Conservation (phyloP, 2,888 invertebrate genomes). For the Drosophila villosipedis region DNA sequence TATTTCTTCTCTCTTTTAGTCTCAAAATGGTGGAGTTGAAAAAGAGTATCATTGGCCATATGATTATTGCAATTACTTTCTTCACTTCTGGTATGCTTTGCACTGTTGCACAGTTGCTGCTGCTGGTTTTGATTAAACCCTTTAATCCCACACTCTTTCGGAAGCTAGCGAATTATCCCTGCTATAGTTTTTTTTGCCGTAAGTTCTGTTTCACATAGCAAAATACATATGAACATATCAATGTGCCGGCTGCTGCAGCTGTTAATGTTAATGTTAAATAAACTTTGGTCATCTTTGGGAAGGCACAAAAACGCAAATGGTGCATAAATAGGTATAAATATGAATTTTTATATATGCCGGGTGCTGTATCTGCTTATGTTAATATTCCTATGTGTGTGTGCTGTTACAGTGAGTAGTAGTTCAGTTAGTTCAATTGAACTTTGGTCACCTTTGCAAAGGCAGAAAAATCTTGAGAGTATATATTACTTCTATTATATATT, state of each 20-base stretch:
- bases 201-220: constrained; percentile 86
- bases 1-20: not conserved
- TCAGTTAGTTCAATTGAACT: not conserved
- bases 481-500: too few species aligned
- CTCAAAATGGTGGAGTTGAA: constrained; percentile 32
- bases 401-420: not conserved
- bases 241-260: not conserved
- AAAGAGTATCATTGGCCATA: constrained; percentile 24
- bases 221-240: not conserved
- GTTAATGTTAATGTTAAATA: too few species aligned
- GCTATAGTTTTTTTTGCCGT: constrained; percentile 95
- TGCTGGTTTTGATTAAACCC: constrained; percentile 92
- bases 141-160: constrained; percentile 92
- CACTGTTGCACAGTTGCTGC: constrained; percentile 91
- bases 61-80: constrained; percentile 91
- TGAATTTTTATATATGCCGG: not conserved
- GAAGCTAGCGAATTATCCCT: constrained; percentile 94
- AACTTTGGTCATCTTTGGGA: not conserved
- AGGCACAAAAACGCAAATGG: not conserved
- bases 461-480: not conserved
- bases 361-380: not conserved
- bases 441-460: not conserved
- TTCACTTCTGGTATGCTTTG: constrained; percentile 94
- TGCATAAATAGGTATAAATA: not conserved
- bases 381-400: not conserved